Evolutionary conservation across 1,140 invertebrate species (phyloP).

Genomic region (Coptotermes formosanus): DNA sequence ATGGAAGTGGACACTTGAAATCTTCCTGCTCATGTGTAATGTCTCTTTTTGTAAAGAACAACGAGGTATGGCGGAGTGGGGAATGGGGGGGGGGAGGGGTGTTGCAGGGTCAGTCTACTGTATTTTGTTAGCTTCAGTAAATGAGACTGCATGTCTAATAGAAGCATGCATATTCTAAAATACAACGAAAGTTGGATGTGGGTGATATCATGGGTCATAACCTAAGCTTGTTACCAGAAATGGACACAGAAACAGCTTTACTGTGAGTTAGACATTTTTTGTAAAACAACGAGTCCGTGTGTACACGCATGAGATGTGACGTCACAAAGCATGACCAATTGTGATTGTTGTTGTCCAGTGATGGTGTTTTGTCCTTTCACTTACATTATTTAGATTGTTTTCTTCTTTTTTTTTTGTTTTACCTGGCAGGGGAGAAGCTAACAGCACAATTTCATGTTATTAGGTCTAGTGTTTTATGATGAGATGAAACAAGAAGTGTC

Average conservation of each 20-base stretch:
- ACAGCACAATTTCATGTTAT: too few species aligned
- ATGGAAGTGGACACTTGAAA: neutral
- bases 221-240: slow-evolving; percentile 11
- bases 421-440: too few species aligned
- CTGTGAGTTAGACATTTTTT: neutral
- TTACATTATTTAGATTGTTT: neutral
- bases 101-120: neutral
- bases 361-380: neutral
- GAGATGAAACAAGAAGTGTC: too few species aligned
- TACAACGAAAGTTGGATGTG: neutral
- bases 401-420: neutral
- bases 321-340: slow-evolving; percentile 13
- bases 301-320: slow-evolving; percentile 10
- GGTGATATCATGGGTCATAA: slow-evolving; percentile 1
- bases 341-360: slow-evolving; percentile 1
- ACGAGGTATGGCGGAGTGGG: neutral
- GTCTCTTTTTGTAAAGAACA: slow-evolving; percentile 4
- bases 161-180: slow-evolving; percentile 12
- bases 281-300: neutral
- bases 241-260: neutral
- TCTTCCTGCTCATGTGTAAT: slow-evolving; percentile 11
- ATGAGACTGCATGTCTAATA: neutral
- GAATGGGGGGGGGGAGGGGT: neutral
- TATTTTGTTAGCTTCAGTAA: slow-evolving; percentile 8
- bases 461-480: too few species aligned